These are phyloP conservation scores for Spongilla lacustris DNA, from an alignment of 37 sponge, comb jelly and placozoan genomes.

Conservation along the genomic window DNA sequence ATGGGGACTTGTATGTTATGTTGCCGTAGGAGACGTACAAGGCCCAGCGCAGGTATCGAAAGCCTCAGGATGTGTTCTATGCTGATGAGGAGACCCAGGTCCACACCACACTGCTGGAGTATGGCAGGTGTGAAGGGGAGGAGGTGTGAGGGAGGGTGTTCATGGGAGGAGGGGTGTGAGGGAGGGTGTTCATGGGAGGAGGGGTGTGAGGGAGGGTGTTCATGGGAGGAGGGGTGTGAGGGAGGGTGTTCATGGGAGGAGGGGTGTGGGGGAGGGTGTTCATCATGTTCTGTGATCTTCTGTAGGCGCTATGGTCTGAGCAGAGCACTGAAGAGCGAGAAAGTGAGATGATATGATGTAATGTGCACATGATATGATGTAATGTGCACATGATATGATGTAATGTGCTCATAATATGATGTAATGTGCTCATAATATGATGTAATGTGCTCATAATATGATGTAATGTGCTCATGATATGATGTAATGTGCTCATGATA, in stretches of 20 bases:
- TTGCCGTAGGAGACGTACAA: conserved; percentile 66
- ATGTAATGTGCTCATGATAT: background rate
- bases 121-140: conserved; percentile 68
- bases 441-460: background rate
- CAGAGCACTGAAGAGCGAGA: conserved; percentile 35
- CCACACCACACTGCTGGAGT: conserved; percentile 85
- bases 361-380: background rate
- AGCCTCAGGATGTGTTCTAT: conserved; percentile 25
- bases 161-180: background rate
- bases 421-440: conserved; percentile 6
- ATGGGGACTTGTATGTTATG: too few relatives aligned
- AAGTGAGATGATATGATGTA: conserved; percentile 16
- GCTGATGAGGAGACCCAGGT: conserved; percentile 79
- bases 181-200: background rate
- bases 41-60: conserved; percentile 73
- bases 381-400: too few relatives aligned
- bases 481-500: background rate
- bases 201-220: too few relatives aligned
- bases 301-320: conserved; percentile 57
- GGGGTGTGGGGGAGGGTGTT: background rate
- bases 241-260: background rate
- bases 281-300: background rate
- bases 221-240: background rate
- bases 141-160: too few relatives aligned
- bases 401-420: too few relatives aligned